These are phyloP conservation scores for Antrozous pallidus DNA, from an alignment of 2,797 vertebrate genomes.

Conservation along the genomic window DNA sequence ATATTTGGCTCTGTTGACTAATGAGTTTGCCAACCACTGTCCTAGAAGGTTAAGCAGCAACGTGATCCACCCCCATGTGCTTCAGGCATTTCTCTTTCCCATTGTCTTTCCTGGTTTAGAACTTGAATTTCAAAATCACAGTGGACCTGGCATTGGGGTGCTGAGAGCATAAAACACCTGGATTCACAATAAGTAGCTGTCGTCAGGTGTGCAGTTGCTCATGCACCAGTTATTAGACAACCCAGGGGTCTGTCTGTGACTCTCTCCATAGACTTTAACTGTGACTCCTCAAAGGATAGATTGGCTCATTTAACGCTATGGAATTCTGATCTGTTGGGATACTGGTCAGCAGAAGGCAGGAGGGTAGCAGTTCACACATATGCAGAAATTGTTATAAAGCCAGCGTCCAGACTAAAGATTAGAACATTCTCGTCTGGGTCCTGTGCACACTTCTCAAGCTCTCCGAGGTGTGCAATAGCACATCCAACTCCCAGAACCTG, in stretches of 20 bases:
- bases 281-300: neutral
- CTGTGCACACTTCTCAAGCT: neutral
- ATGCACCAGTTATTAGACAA: fast-evolving
- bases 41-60: neutral
- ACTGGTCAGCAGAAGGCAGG: neutral
- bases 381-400: neutral
- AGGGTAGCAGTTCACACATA: fast-evolving
- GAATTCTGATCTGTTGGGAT: neutral
- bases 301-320: neutral
- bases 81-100: neutral
- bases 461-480: fast-evolving
- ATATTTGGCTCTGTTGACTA: no score
- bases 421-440: neutral
- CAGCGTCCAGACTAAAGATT: neutral
- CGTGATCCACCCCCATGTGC: fast-evolving
- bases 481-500: neutral
- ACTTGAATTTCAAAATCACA: neutral
- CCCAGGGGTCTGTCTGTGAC: fast-evolving
- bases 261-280: neutral
- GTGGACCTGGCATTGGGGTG: neutral
- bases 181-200: no score
- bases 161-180: neutral
- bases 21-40: neutral
- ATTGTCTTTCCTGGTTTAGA: neutral
- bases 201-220: fast-evolving